Conservation (phyloP, 2,113 vertebrate genomes). For the Pollimyrus isidori region DNA sequence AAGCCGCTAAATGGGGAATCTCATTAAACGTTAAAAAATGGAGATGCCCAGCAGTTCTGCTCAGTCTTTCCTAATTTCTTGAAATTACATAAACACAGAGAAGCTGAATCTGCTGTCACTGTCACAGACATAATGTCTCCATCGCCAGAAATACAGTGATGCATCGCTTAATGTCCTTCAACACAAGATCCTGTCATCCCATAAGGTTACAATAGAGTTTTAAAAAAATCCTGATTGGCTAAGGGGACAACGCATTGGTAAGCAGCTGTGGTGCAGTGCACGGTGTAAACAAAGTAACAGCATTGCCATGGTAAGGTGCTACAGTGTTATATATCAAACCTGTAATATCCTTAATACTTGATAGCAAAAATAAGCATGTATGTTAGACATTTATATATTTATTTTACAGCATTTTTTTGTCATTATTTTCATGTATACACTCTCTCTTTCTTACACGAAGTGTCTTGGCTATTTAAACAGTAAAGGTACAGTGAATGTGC, state of each 20-base stretch:
- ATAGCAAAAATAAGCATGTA: neutral
- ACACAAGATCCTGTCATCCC: neutral
- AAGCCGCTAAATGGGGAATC: neutral
- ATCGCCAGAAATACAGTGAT: neutral
- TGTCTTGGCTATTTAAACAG: neutral
- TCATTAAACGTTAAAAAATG: neutral
- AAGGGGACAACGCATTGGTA: neutral
- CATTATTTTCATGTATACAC: neutral
- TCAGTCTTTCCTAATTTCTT: neutral
- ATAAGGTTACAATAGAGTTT: neutral
- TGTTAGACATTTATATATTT: neutral
- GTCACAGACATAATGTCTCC: neutral
- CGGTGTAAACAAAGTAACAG: neutral
- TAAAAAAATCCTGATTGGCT: neutral
- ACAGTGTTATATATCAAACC: neutral
- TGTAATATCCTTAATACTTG: neutral
- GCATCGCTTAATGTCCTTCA: neutral
- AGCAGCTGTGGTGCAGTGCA: neutral
- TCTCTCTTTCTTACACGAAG: neutral
- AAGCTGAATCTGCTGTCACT: neutral
- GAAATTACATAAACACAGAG: neutral
- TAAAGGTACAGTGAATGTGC: neutral
- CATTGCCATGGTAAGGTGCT: neutral
- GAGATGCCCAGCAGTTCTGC: neutral
- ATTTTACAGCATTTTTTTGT: neutral